Evolutionary conservation across 2,113 vertebrate genomes (phyloP), one percentile per base, ranked within the genome.

Genomic region (Tragelaphus strepsiceros): DNA sequence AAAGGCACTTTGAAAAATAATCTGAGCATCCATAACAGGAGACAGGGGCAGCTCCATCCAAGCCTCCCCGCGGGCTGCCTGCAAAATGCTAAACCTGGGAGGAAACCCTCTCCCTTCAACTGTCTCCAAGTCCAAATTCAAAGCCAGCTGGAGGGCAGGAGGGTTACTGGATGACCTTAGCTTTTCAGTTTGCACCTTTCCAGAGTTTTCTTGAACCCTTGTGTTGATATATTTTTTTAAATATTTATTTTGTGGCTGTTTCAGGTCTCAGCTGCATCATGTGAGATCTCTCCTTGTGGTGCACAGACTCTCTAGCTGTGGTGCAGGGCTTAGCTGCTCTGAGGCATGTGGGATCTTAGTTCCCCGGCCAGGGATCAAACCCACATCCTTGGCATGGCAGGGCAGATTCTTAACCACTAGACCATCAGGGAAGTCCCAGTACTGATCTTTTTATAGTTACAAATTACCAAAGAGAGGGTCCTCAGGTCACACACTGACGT

Each of bases 391-490:
- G 28, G 71, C 12, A 26, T 26, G 11, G 35, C 71, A 43, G 39
- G 39, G 71, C 67, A 39, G 67, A 71, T 22, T 74, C 67, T 39
- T 39, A 74, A 35, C n/a, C n/a, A 21, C 19, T 39, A 39, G 19
- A 12, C 71, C 39, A 77, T 77, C 71, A 43, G 39, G 3, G 71
- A 26, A 43, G 22, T 77, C 35, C 71, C 71, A 43, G 22, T 14
- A 26, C 22, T 39, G 71, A 39, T 43, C 26, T 39, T 89, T 96
- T 95, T 81, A 61, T 90, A 56, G 97, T 59, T 84, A 88, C 6
- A 82, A 90, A 93, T 67, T 74, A 83, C 22, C 58, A 80, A 85
- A 85, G 62, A 77, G 54, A 86, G 30, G 13, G 88, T 13, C 32
- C 22, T 80, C 13, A 53, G 11, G 39, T 35, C 46, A 5, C 2